Evolutionary conservation across 2,113 vertebrate genomes (phyloP), one percentile per base, ranked within the genome.

Genomic region (Mesembrinibis cayennensis): DNA sequence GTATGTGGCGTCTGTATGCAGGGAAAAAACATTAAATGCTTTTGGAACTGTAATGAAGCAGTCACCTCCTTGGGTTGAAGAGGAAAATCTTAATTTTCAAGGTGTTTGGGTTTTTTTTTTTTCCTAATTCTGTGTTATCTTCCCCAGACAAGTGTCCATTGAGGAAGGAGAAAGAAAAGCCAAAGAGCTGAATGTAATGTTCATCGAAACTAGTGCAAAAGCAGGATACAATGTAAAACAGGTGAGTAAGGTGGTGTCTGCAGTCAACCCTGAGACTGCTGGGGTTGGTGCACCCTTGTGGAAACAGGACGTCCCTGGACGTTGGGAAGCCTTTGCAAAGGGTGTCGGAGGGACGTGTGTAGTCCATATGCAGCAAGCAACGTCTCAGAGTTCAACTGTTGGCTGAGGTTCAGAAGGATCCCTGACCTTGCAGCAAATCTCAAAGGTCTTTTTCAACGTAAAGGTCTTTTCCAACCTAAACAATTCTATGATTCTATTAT

Each of bases 111-210:
- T 40, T 40, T 40, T 14, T 66, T 10, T 49, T 23, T 83, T 38
- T 9, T 0, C 2, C 49, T 95, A 38, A 95, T 73, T 82, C 63
- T 82, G 6, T 73, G 6, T 70, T 97, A 42, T 98, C 96, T 98
- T 96, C 96, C 91, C 73, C 98, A 99, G 99, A 98, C 99, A 99
- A 99, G 99, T 99, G 97, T 99, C 99, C 97, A 99, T 99, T 95
- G 99, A 99, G 96, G 99, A 99, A 98, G 99, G 99, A 89, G 99
- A 99, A 94, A 98, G 99, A 98, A 99, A 99, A 99, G 99, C 99
- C 99, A 99, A 99, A 99, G 99, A 99, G 98, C 99, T 99, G 98
- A 99, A 99, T 98, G 99, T 99, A 98, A 99, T 99, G 99, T 99
- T 99, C 99, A 99, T 99, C 96, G 99, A 99, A 98, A 99, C 99